These are phyloP conservation scores for Cassiopea xamachana DNA, from an alignment of 30 jellyfish, hydroid and myxozoan genomes.

Conservation along the genomic window DNA sequence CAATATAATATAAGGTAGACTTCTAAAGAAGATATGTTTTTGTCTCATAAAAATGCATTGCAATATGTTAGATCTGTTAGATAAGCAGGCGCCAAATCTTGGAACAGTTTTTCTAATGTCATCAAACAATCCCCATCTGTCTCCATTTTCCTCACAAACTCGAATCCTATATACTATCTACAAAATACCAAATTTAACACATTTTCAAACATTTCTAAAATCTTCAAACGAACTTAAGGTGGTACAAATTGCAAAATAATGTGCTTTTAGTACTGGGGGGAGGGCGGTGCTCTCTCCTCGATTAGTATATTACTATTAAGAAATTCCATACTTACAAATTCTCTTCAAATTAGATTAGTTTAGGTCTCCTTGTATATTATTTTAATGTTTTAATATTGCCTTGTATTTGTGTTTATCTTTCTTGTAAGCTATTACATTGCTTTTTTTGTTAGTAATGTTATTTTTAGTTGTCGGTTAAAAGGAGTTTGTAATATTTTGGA, in stretches of 20 bases:
- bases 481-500: background rate
- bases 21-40: background rate
- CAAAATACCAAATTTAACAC: background rate
- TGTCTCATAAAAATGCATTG: background rate
- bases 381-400: background rate
- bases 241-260: conserved; percentile 3
- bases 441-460: background rate
- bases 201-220: background rate
- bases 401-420: background rate
- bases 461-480: background rate
- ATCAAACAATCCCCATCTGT: conserved; percentile 34
- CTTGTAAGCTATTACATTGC: background rate
- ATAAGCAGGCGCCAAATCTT: conserved; percentile 1
- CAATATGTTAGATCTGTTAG: conserved; percentile 9
- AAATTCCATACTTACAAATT: background rate
- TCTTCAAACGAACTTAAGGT: background rate
- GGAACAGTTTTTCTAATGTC: conserved; percentile 28
- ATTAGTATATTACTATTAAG: background rate
- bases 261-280: conserved; percentile 5
- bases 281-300: conserved; percentile 2
- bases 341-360: background rate
- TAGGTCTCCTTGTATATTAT: background rate
- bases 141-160: conserved; percentile 14
- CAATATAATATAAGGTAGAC: conserved; percentile 14
- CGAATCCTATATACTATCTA: background rate